Conservation (phyloP, 1,140 invertebrate genomes). For the Pristionchus pacificus region DNA sequence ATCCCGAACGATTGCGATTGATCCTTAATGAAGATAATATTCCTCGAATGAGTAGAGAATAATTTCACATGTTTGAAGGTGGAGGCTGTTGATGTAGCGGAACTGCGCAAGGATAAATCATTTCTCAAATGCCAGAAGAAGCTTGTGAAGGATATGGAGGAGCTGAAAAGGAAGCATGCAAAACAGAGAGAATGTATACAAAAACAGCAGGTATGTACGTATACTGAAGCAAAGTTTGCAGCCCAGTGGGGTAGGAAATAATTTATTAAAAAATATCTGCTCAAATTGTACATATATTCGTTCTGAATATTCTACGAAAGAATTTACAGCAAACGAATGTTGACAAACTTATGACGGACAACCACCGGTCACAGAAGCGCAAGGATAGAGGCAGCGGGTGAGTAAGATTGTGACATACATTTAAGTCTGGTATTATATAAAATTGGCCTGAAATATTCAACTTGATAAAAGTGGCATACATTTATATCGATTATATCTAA, state of each 20-base stretch:
- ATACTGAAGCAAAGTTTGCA: no score
- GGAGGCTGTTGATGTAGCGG: slow-evolving; percentile 85
- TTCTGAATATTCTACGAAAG: no score
- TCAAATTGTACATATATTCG: no score
- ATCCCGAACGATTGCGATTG: background rate
- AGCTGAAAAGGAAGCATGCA: slow-evolving; percentile 81
- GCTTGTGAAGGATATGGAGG: slow-evolving; percentile 89
- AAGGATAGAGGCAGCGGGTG: slow-evolving; percentile 18
- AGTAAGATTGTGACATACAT: no score
- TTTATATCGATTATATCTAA: no score
- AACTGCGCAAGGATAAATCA: slow-evolving; percentile 81
- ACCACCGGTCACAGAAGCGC: slow-evolving; percentile 40
- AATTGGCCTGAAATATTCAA: no score
- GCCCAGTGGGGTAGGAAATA: no score
- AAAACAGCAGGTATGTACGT: slow-evolving; percentile 68
- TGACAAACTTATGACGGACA: slow-evolving; percentile 75
- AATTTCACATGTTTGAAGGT: slow-evolving; percentile 61
- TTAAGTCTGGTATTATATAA: no score
- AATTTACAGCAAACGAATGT: slow-evolving; percentile 89
- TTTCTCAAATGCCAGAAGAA: slow-evolving; percentile 91
- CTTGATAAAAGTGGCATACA: no score
- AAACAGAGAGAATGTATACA: slow-evolving; percentile 87
- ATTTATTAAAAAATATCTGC: no score
- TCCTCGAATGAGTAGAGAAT: no score
- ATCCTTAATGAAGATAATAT: background rate